Percentiles rank a stretch among this genome's conserved stretches.
These are phyloP conservation scores for Drosophila cognata DNA, from an alignment of 2,888 invertebrate species.

Conservation along the genomic window DNA sequence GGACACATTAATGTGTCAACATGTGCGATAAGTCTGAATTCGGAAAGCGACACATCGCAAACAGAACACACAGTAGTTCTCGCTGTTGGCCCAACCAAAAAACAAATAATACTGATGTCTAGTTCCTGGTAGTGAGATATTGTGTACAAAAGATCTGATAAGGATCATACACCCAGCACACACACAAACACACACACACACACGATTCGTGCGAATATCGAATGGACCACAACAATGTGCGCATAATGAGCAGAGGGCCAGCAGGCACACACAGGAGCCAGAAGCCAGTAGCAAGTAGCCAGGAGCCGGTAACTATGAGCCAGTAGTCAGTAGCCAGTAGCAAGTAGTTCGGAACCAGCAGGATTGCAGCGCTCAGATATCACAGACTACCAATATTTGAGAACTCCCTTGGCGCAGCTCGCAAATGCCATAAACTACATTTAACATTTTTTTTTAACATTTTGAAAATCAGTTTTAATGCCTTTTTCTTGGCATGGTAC, in stretches of 20 bases:
- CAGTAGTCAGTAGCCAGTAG: not conserved
- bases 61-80: conserved; percentile 55
- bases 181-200: conserved; percentile 36
- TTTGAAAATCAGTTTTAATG: conserved; percentile 48
- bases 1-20: conserved; percentile 80
- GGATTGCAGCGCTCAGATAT: conserved; percentile 37
- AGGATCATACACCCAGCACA: conserved; percentile 52
- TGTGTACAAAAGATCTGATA: conserved; percentile 52
- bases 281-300: not conserved
- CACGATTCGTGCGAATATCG: conserved; percentile 70
- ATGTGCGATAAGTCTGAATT: conserved; percentile 62
- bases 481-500: conserved; percentile 52
- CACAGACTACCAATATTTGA: conserved; percentile 13
- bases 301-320: conserved; percentile 3
- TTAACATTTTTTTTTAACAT: conserved; percentile 24
- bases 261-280: conserved; percentile 14
- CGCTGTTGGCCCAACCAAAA: conserved; percentile 26
- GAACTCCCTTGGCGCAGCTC: conserved; percentile 44
- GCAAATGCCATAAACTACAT: conserved; percentile 52
- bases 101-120: conserved; percentile 64
- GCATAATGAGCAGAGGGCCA: conserved; percentile 68
- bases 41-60: conserved; percentile 8
- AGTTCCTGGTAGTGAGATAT: conserved; percentile 72
- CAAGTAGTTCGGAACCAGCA: conserved; percentile 28
- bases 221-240: conserved; percentile 75